Conservation (phyloP, 2,888 invertebrate species). For the Cheilosia vernalis region DNA sequence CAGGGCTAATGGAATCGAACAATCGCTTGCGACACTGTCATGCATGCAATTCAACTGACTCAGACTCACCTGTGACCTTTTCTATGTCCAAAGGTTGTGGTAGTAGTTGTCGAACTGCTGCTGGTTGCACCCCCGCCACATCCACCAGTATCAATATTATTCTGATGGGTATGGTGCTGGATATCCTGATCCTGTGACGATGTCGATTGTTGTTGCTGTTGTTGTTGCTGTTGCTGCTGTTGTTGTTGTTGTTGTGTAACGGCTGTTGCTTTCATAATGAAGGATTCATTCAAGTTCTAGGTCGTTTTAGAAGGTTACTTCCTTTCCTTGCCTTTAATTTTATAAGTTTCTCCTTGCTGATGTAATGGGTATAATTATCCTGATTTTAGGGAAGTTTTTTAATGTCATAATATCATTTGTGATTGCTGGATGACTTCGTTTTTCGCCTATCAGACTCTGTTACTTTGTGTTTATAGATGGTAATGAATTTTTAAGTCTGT, state of each 20-base stretch:
- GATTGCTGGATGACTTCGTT: conserved; percentile 1
- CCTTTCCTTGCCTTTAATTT: conserved; percentile 20
- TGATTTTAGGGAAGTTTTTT: conserved; percentile 34
- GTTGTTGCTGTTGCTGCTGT: conserved; percentile 65
- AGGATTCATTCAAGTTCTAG: conserved; percentile 76
- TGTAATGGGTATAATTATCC: conserved; percentile 20
- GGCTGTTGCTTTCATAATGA: conserved; percentile 79
- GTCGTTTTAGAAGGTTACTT: conserved; percentile 40
- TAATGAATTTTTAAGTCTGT: conserved; percentile 53
- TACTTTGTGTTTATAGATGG: conserved; percentile 11
- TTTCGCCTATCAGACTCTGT: not conserved
- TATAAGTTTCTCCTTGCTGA: not conserved
- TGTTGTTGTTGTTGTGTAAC: conserved; percentile 64
- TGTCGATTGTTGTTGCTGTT: conserved; percentile 70
- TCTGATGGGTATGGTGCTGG: conserved; percentile 63
- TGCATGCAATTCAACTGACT: conserved; percentile 83
- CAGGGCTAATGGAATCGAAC: conserved; percentile 76
- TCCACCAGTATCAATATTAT: conserved; percentile 76
- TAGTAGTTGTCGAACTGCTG: conserved; percentile 66
- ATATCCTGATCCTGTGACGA: conserved; percentile 70
- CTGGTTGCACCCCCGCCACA: conserved; percentile 77
- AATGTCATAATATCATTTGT: conserved; percentile 38
- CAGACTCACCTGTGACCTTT: conserved; percentile 86
- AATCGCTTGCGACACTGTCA: conserved; percentile 75
- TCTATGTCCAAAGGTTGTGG: conserved; percentile 85